Conservation (phyloP, 2,888 invertebrate species). For the Julus scandinavius region DNA sequence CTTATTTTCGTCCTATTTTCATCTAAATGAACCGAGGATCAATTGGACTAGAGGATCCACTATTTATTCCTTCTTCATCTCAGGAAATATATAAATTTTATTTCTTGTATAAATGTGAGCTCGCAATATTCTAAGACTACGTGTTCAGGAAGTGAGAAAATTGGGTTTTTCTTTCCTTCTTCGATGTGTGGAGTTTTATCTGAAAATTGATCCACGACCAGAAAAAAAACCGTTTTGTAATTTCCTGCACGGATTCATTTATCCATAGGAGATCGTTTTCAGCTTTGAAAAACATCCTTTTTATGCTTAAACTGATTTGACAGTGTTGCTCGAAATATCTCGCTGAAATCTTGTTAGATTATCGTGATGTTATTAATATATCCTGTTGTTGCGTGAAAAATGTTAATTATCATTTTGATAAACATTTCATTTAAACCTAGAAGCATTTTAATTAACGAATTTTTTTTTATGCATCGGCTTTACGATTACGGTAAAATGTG, state of each 20-base stretch:
- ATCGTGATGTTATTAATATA: too few species aligned
- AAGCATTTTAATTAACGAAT: too few species aligned
- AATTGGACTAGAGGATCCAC: not conserved
- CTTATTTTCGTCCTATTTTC: not conserved
- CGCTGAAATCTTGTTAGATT: not conserved
- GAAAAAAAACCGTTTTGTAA: not conserved
- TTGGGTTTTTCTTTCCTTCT: not conserved
- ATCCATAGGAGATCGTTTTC: not conserved
- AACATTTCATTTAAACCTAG: too few species aligned
- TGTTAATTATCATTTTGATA: too few species aligned
- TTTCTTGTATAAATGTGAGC: constrained; percentile 3
- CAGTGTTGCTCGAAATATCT: not conserved
- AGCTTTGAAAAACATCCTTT: not conserved
- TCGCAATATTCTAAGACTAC: not conserved
- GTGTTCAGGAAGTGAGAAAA: constrained; percentile 20
- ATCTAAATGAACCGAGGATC: not conserved
- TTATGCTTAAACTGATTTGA: not conserved
- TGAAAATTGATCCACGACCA: not conserved
- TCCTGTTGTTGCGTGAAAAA: too few species aligned
- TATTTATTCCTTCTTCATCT: not conserved
- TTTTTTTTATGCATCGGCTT: too few species aligned
- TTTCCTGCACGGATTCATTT: constrained; percentile 26
- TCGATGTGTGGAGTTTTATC: not conserved
- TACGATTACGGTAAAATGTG: too few species aligned
- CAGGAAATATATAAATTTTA: constrained; percentile 31